These are phyloP conservation scores for Ferdinandea cuprea DNA, from an alignment of 2,888 invertebrate species.

Conservation along the genomic window DNA sequence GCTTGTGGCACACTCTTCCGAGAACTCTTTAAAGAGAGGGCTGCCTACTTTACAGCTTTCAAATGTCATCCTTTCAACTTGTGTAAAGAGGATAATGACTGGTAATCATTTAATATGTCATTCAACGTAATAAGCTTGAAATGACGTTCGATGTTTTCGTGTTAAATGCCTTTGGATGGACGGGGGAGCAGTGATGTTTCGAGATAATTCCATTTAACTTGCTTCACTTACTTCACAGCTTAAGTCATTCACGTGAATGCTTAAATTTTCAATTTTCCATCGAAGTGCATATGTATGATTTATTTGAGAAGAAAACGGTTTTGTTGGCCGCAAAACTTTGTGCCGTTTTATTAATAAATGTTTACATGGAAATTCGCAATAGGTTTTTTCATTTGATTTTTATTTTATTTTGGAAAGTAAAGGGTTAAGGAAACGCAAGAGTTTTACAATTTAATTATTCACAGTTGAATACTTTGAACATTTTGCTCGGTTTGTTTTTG, in stretches of 20 bases:
- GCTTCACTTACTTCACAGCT: neutral
- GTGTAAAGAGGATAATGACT: slow-evolving; percentile 59
- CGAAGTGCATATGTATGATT: slow-evolving; percentile 56
- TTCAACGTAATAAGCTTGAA: slow-evolving; percentile 41
- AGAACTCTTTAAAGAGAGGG: slow-evolving; percentile 3
- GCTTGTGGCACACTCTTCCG: slow-evolving; percentile 32
- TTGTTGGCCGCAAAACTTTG: slow-evolving; percentile 40
- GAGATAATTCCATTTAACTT: slow-evolving; percentile 33
- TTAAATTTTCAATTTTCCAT: slow-evolving; percentile 54
- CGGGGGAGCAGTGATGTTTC: slow-evolving; percentile 18
- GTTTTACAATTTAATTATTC: slow-evolving; percentile 73
- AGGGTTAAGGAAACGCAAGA: slow-evolving; percentile 40
- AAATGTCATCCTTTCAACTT: slow-evolving; percentile 46
- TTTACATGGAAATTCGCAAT: slow-evolving; percentile 37
- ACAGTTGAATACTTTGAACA: slow-evolving; percentile 65
- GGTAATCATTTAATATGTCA: slow-evolving; percentile 68
- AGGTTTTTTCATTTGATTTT: too few species aligned
- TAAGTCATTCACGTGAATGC: slow-evolving; percentile 36
- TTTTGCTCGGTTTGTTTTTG: slow-evolving; percentile 9
- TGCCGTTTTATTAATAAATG: slow-evolving; percentile 63
- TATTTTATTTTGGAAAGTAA: neutral
- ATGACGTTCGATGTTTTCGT: slow-evolving; percentile 35
- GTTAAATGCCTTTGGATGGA: neutral
- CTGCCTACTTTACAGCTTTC: slow-evolving; percentile 11
- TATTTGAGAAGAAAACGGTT: slow-evolving; percentile 24